phyloP scores from a whole-genome alignment of 1,140 invertebrate species.

The Drosophila triauraria region DNA sequence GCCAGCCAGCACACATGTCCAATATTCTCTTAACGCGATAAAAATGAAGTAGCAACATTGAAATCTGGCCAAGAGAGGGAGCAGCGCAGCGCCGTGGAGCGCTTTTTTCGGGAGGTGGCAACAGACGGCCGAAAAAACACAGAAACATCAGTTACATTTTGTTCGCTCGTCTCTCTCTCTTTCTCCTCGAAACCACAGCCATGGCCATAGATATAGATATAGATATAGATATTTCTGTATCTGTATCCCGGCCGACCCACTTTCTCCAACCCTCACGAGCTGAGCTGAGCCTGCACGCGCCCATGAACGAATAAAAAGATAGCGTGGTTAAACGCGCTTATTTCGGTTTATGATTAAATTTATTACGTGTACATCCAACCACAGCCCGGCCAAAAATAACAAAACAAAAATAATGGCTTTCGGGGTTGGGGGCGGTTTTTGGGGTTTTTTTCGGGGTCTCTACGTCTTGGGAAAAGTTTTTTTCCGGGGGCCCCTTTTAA shows the following conservation, averaged over 20 bases:
- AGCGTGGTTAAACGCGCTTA: constrained; percentile 82
- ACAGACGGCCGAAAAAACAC: constrained; percentile 64
- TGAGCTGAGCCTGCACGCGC: constrained; percentile 32
- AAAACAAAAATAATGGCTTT: constrained; percentile 30
- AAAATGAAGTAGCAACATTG: constrained; percentile 80
- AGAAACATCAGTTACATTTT: constrained; percentile 81
- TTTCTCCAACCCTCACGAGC: constrained; percentile 17
- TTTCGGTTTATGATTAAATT: constrained; percentile 83
- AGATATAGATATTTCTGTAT: constrained; percentile 45
- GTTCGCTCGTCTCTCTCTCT: constrained; percentile 49
- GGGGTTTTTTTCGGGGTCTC: constrained; percentile 5
- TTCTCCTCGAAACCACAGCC: background rate
- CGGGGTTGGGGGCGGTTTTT: constrained; percentile 1
- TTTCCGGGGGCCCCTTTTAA: constrained; percentile 38
- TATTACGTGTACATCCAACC: constrained; percentile 78
- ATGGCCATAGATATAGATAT: background rate
- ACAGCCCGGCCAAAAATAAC: constrained; percentile 52
- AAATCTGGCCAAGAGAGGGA: constrained; percentile 64
- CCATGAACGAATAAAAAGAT: constrained; percentile 69
- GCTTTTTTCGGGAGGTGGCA: constrained; percentile 38
- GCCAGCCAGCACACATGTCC: constrained; percentile 65
- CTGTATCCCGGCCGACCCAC: constrained; percentile 31
- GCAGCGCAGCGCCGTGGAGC: background rate
- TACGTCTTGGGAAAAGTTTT: constrained; percentile 25
- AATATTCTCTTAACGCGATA: constrained; percentile 83